Base-by-base conservation (phyloP, 2,888 invertebrate species). In the Troilus luridus region DNA sequence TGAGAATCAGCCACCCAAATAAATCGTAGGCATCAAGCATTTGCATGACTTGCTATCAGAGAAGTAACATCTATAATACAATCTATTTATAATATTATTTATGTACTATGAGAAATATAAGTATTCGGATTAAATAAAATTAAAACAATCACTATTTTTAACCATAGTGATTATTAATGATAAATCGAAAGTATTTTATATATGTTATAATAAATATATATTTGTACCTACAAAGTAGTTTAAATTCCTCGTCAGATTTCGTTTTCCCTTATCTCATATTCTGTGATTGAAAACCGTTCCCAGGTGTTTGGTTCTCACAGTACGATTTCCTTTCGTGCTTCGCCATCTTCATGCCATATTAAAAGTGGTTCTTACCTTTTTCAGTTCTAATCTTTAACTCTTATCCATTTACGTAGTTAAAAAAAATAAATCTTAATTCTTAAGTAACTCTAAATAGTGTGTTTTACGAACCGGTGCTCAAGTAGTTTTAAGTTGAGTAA, bases 281-380 rank as follows among this genome's bases (percentile, higher is more conserved):
- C n/a, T 14, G 64, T 10, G n/a, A 64, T 62, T 62, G 8, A 12
- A 12, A 27, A 24, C 24, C 11, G 5, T 67, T 67, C 24, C 14
- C 14, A 67, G 67, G 12, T 0, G 10, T 67, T 67, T 11, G 67
- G 14, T 67, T 27, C 64, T 27, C 67, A 2, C 14, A 14, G 0
- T 12, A 67, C 27, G 27, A 27, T 67, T 67, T 27, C 24, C 14
- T 27, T 67, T 24, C 10, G 64, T n/a, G 64, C n/a, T n/a, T 8
- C 12, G 24, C 67, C 24, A 67, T 14, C 24, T 67, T 24, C 27
- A 0, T 3, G 24, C 14, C 8, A 64, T 27, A 67, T 24, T 24
- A 64, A 64, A 67, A 67, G 67, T 67, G 24, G 67, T 27, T 27
- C 67, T 67, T 67, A 14, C 67, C 67, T 67, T 67, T 67, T 67